Percentiles rank a stretch among this genome's conserved stretches.
Evolutionary conservation across 2,888 invertebrate genomes (phyloP).

Genomic region (Ceratothoa steindachneri): DNA sequence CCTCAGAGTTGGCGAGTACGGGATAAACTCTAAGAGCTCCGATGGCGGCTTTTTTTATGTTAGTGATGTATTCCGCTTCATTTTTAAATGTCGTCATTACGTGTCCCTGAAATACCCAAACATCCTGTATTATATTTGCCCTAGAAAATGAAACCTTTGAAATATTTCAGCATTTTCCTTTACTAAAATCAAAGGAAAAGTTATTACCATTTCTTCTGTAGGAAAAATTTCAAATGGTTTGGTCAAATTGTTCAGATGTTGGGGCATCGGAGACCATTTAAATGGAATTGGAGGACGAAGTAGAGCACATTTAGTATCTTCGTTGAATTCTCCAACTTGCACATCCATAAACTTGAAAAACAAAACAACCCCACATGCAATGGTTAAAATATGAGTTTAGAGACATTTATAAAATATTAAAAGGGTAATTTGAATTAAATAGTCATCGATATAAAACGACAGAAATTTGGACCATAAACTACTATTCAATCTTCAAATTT

Average conservation of each 20-base stretch:
- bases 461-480: too few species aligned
- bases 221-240: background rate
- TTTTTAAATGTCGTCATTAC: background rate
- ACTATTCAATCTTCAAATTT: too few species aligned
- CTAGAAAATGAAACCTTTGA: background rate
- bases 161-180: background rate
- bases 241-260: background rate
- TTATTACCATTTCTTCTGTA: background rate
- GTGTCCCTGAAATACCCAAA: background rate
- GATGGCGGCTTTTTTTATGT: background rate
- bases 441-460: too few species aligned
- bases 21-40: background rate
- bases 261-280: background rate
- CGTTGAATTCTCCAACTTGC: conserved; percentile 1
- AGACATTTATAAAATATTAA: too few species aligned
- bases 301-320: background rate
- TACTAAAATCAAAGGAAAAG: background rate
- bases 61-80: background rate
- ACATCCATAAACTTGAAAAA: background rate
- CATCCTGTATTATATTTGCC: background rate
- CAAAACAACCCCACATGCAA: background rate
- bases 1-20: background rate
- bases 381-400: background rate
- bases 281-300: background rate
- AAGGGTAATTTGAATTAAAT: too few species aligned